Base-by-base conservation (phyloP, 2,888 invertebrate species). In the Meandrusa payeni region DNA sequence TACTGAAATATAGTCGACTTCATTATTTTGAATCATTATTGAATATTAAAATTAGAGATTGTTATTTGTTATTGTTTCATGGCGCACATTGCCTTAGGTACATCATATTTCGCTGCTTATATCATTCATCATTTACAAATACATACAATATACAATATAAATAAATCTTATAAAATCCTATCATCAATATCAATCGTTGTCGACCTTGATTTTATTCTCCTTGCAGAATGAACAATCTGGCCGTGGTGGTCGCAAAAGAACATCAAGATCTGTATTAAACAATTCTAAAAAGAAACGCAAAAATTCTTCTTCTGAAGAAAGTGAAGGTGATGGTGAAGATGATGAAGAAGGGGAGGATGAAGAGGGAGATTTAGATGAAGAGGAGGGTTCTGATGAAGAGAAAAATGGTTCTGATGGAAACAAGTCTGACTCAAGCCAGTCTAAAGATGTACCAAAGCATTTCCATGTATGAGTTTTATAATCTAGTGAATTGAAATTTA, bases 391-490 rank as follows among this genome's bases (percentile, higher is more conserved):
- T 1, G 88, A 88, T 48, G 88, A 88, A 54, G 88, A 88, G 51
- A 88, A 88, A 58, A 87, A 88, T 67, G 88, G 86, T 28, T 88
- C 88, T 20, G 88, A 88, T 57, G 88, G 87, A 29, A 88, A 88
- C 42, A 88, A 88, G 52, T 88, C 88, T 41, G 88, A 88, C 54
- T 88, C 88, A 51, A 88, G 88, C 62, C 88, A 88, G 59, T 87
- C 88, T 52, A 88, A 88, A 69, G 88, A 88, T 70, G 72, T 88
- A 76, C 88, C 88, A 74, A 88, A 88, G 72, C 85, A 88, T 73
- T 88, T 86, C 69, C 88, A 88, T 74, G 88, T 88, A 64, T 73
- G 83, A 57, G 6, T 23, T 39, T 40, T 15, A 15, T 15, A 15
- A 36, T 38, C 27, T 29, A 2, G 3, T 19, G 1, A n/a, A 26